These are phyloP conservation scores for Ophion costatus DNA, from an alignment of 2,888 invertebrate species.

Conservation along the genomic window DNA sequence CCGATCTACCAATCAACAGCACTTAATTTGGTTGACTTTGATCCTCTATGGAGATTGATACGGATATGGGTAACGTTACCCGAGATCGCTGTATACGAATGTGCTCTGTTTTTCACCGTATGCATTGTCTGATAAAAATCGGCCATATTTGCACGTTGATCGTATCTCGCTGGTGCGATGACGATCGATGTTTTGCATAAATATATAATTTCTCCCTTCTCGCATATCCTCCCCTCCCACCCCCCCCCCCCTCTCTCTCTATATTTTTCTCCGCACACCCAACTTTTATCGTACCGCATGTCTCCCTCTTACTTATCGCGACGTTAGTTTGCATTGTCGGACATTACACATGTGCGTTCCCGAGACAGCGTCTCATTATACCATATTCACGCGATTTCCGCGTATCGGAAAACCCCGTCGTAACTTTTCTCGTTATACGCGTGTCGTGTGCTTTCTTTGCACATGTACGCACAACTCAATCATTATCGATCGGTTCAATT, in stretches of 20 bases:
- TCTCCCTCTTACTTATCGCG: conserved; percentile 14
- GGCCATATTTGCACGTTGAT: conserved; percentile 25
- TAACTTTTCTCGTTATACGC: conserved; percentile 11
- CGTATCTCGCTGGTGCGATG: conserved; percentile 15
- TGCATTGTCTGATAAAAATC: conserved; percentile 23
- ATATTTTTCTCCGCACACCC: background rate
- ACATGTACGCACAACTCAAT: conserved; percentile 20
- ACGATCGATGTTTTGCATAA: conserved; percentile 34
- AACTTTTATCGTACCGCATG: background rate
- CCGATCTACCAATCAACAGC: too few relatives aligned
- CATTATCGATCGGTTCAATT: conserved; percentile 33
- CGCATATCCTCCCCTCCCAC: background rate
- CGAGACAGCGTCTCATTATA: conserved; percentile 51
- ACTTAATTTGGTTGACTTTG: too few relatives aligned
- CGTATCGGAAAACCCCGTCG: conserved; percentile 31
- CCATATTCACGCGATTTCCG: conserved; percentile 48
- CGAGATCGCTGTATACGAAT: conserved; percentile 27
- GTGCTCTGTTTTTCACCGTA: conserved; percentile 9
- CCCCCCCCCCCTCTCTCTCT: background rate
- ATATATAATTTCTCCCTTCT: conserved; percentile 4
- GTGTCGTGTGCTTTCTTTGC: conserved; percentile 14
- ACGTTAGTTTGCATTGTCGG: conserved; percentile 50
- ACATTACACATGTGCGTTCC: conserved; percentile 10
- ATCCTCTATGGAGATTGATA: background rate
- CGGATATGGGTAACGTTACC: background rate